phyloP scores from a whole-genome alignment of 2,113 vertebrate species.

The Circaetus gallicus region DNA sequence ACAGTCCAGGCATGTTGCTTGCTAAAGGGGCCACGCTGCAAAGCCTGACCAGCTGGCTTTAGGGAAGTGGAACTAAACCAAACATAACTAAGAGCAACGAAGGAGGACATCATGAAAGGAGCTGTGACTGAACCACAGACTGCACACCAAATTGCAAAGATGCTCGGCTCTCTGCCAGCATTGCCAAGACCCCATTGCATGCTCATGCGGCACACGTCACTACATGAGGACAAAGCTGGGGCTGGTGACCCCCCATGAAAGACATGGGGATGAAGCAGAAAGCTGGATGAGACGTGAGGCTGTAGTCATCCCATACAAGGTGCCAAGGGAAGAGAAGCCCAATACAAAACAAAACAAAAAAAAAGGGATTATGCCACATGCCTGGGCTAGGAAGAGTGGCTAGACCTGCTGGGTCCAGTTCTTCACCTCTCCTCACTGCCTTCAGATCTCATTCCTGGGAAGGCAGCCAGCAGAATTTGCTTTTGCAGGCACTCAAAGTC shows the following conservation, averaged over 20 bases:
- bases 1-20: not conserved
- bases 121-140: not conserved
- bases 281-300: not conserved
- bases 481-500: not conserved
- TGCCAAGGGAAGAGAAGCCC: not conserved
- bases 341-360: not conserved
- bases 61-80: not conserved
- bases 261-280: not conserved
- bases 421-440: not conserved
- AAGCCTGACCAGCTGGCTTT: not conserved
- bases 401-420: not conserved
- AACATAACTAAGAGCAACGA: too few species aligned
- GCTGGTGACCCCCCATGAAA: not conserved
- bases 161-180: not conserved
- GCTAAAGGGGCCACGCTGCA: not conserved
- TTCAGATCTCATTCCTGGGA: not conserved
- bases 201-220: rapidly evolving
- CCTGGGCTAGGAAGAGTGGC: not conserved
- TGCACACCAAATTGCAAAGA: rapidly evolving
- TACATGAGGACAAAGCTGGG: not conserved
- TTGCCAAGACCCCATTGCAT: not conserved
- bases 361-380: rapidly evolving
- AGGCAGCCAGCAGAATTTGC: not conserved
- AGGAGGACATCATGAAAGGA: not conserved
- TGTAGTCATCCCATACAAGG: rapidly evolving